Evolutionary conservation across 2,797 vertebrate genomes (phyloP).

Genomic region (Coranthus polyacanthus): DNA sequence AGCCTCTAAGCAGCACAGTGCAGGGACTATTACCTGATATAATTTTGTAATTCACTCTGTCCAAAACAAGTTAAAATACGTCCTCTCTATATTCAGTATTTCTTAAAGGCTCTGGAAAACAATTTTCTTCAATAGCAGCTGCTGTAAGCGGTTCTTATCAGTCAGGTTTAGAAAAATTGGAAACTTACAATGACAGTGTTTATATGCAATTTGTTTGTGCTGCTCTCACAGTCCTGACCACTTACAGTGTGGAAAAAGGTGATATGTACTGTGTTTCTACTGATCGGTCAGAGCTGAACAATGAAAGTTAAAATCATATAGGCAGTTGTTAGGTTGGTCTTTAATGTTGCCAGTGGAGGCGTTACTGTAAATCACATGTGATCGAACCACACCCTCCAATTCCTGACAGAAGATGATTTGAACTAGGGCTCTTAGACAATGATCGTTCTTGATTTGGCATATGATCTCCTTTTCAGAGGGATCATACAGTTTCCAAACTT

Average conservation of each 20-base stretch:
- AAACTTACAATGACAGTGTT: conserved; percentile 6
- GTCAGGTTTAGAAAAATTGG: not conserved
- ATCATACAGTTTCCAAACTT: too few relatives aligned
- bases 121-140: conserved; percentile 9
- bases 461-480: too few relatives aligned
- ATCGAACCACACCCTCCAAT: conserved; percentile 1
- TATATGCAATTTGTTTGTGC: not conserved
- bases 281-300: too few relatives aligned
- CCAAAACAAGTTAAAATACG: conserved; percentile 16
- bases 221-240: not conserved
- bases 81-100: conserved; percentile 6
- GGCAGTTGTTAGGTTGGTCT: conserved; percentile 19
- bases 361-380: not conserved
- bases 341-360: too few relatives aligned
- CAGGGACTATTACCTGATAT: conserved; percentile 36
- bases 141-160: conserved; percentile 8
- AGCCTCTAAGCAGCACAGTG: conserved; percentile 19
- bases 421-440: too few relatives aligned
- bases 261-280: not conserved
- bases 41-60: conserved; percentile 30
- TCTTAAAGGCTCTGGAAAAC: conserved; percentile 22
- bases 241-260: conserved; percentile 1
- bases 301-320: conserved; percentile 1
- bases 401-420: not conserved
- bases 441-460: too few relatives aligned